These are phyloP conservation scores for Corvus hawaiiensis DNA, from an alignment of 2,113 vertebrate genomes.

Conservation along the genomic window DNA sequence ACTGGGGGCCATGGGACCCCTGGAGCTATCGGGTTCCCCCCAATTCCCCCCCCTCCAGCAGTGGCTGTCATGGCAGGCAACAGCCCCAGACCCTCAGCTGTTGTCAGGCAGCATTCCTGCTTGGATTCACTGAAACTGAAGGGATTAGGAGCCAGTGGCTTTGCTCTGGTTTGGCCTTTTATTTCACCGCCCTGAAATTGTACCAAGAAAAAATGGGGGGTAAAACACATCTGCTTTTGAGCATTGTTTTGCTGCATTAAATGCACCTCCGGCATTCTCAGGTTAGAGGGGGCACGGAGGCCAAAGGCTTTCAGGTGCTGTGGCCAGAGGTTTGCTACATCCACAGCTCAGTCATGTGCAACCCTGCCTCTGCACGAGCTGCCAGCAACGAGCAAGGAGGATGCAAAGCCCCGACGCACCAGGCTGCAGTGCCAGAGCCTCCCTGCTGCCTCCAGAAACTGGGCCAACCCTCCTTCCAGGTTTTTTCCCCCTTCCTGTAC, in stretches of 20 bases:
- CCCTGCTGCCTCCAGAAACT: background rate
- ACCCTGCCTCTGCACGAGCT: background rate
- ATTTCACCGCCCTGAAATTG: background rate
- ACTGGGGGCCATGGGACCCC: background rate
- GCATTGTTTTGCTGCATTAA: background rate
- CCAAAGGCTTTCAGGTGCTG: background rate
- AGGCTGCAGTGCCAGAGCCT: background rate
- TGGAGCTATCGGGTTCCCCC: background rate
- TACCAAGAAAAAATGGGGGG: background rate
- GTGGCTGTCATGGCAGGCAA: background rate
- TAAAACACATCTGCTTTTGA: background rate
- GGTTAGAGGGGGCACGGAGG: background rate
- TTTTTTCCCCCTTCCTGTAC: too few species aligned
- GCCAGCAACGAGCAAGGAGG: background rate
- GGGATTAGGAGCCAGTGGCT: background rate
- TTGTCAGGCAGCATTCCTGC: background rate
- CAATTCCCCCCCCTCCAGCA: accelerated
- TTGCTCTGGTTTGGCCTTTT: background rate
- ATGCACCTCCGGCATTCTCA: background rate
- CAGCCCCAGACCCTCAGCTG: background rate
- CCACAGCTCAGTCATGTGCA: background rate
- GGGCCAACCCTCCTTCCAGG: background rate
- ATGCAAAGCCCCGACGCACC: accelerated
- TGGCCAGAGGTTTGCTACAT: background rate
- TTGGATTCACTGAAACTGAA: background rate